Evolutionary conservation across 1,140 invertebrate genomes (phyloP), one percentile per base, ranked within the genome.

Genomic region (Philotrypesis tridentata): DNA sequence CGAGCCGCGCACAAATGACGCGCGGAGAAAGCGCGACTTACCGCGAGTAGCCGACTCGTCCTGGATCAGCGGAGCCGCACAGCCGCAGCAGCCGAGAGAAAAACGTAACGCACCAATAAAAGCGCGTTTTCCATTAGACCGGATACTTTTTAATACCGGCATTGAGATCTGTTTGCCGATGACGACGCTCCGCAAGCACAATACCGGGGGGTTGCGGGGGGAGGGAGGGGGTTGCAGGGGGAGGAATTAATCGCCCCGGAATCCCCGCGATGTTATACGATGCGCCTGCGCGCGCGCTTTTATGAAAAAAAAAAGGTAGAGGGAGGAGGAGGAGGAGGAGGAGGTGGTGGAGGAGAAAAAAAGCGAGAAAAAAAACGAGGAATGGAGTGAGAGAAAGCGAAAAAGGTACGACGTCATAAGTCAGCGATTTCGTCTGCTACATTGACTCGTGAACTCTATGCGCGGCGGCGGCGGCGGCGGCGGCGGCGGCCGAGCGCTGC

Each of bases 221-320:
- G n/a, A n/a, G n/a, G n/a, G n/a, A n/a, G n/a, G n/a, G n/a, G n/a
- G n/a, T n/a, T n/a, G n/a, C n/a, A n/a, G n/a, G n/a, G 84, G 84
- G 60, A 71, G 82, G 88, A 89, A 89, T 90, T 90, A 90, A 89
- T 87, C 86, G 83, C 80, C 48, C 48, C 84, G 84, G 84, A 87
- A 87, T 87, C 84, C 60, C 60, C 61, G 55, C 55, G 74, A 33
- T 14, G 61, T 14, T 75, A 61, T 61, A 74, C 48, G 60, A 40
- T 31, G 37, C 72, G 27, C 68, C 31, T 21, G 48, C 29, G 21
- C 17, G 40, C 40, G 25, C 12, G 40, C 63, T 76, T 71, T 71
- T 71, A 76, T 76, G 63, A 67, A 37, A 79, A 73, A 71, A 71
- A 76, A n/a, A n/a, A n/a, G n/a, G n/a, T n/a, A n/a, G n/a, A n/a